Conservation (phyloP, 1,140 invertebrate species). For the Drosophila persimilis region DNA sequence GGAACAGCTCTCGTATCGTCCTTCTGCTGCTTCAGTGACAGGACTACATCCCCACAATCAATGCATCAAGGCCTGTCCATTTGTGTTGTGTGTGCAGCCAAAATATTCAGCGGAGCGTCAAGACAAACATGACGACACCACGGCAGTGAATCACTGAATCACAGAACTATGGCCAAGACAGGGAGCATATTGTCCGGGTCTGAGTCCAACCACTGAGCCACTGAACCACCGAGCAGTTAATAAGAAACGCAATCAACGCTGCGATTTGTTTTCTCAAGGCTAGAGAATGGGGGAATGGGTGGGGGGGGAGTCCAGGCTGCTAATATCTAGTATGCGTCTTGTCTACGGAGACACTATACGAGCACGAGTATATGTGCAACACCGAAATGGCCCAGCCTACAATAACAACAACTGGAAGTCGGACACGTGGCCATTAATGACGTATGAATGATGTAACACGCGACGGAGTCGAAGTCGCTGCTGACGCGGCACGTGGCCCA, state of each 20-base stretch:
- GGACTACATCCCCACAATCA: slow-evolving; percentile 11
- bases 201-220: slow-evolving; percentile 52
- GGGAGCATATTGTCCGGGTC: slow-evolving; percentile 68
- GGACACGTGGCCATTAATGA: slow-evolving; percentile 83
- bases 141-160: not conserved
- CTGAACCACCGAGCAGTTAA: slow-evolving; percentile 65
- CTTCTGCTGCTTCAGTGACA: not conserved
- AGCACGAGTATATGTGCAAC: slow-evolving; percentile 38
- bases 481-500: slow-evolving; percentile 71
- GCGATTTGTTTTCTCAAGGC: slow-evolving; percentile 81
- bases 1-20: not conserved
- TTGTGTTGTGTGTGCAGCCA: slow-evolving; percentile 60
- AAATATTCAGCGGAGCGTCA: slow-evolving; percentile 75
- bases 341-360: slow-evolving; percentile 9
- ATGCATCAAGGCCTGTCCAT: slow-evolving; percentile 58
- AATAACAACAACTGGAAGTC: slow-evolving; percentile 70
- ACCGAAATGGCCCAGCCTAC: slow-evolving; percentile 69
- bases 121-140: slow-evolving; percentile 71
- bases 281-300: not conserved
- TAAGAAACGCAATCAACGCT: slow-evolving; percentile 81
- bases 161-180: slow-evolving; percentile 38
- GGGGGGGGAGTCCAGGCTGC: slow-evolving; percentile 23
- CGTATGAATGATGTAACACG: slow-evolving; percentile 83
- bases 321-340: slow-evolving; percentile 60
- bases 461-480: slow-evolving; percentile 59